Base-by-base conservation (phyloP, 2,888 invertebrate genomes). In the Acleris holmiana region DNA sequence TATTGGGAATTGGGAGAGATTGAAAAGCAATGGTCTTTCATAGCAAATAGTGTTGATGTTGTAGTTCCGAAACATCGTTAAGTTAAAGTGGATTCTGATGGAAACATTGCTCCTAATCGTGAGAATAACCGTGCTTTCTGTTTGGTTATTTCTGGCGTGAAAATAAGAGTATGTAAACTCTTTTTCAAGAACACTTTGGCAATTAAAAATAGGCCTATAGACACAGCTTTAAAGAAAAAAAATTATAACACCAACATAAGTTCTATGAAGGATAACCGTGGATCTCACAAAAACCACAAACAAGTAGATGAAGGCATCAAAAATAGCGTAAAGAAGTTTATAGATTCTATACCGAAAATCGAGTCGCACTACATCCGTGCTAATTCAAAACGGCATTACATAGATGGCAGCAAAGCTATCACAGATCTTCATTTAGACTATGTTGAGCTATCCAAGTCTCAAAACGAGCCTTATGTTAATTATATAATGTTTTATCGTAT, bases 401-500 rank as follows among this genome's bases (percentile, higher is more conserved):
- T 23, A 6, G 23, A 23, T 23, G 69, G 69, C 10, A 69, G 69
- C 50, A 69, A 69, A 69, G 40, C 69, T 35, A 57, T 70, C 10
- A 53, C 69, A 4, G 69, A 71, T 44, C 58, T 70, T 35, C 70
- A 73, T 55, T 65, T 67, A 61, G 70, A 73, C 46, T 73, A 73
- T 55, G 71, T 70, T 13, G 69, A 64, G 60, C 29, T 61, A 53
- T 71, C 67, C 25, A 68, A 72, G 49, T 23, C 59, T 5, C 46
- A 66, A 40, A 60, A 61, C 15, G 40, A 35, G 10, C 40, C 59
- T 57, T 61, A 10, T n/a, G 61, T 15, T 58, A 73, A 19, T 21
- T 68, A 68, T 21, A n/a, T 64, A 13, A 72, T 61, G 55, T 73
- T 73, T 62, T 72, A 74, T 47, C 68, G 73, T 5, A 71, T 71